A percentile compares a stretch with the other conserved stretches of the same genome.
Evolutionary conservation across 2,113 vertebrate species (phyloP).

Genomic region (Cyanoramphus novaezelandiae): DNA sequence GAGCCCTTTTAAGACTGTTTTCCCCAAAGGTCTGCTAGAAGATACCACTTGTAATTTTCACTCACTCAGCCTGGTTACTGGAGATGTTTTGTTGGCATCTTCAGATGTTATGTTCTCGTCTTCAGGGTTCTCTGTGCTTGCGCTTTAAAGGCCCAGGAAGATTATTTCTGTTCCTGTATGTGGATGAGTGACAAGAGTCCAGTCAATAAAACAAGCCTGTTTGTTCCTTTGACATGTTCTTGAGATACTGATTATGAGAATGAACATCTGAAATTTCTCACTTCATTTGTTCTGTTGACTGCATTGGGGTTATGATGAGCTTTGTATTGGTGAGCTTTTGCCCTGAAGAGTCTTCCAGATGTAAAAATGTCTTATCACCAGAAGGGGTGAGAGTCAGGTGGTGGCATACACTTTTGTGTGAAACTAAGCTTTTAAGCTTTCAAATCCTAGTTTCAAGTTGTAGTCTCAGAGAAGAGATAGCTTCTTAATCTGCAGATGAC

Average conservation of each 20-base stretch:
- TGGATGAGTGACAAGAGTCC: neutral
- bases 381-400: neutral
- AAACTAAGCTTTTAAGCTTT: neutral
- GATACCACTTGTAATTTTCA: neutral
- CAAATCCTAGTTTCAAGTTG: neutral
- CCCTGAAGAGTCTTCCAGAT: neutral
- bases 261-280: neutral
- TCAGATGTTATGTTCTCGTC: neutral
- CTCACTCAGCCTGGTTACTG: neutral
- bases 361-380: neutral
- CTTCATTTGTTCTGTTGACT: neutral
- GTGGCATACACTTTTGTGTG: neutral
- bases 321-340: neutral
- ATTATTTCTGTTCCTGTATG: neutral
- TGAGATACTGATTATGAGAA: neutral
- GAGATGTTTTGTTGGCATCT: neutral
- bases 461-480: neutral
- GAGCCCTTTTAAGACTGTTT: neutral
- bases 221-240: neutral
- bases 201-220: neutral
- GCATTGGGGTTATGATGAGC: neutral
- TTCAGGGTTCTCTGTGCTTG: neutral
- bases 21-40: neutral
- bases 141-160: neutral
- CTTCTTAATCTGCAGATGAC: neutral